Conservation (phyloP, 1,140 invertebrate genomes). For the Archivesica marissinica region DNA sequence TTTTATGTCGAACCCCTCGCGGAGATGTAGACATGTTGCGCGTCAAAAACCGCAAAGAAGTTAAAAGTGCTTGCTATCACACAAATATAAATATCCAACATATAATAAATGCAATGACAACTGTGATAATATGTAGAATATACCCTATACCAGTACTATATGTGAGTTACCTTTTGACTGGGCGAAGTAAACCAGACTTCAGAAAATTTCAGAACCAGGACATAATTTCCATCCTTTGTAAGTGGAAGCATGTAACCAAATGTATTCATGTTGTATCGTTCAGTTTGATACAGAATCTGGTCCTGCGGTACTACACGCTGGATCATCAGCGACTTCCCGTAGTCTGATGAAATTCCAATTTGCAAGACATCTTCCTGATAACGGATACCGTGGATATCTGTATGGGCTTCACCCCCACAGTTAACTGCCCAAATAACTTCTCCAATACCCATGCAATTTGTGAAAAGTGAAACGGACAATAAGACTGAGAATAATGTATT, state of each 20-base stretch:
- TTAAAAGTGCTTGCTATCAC: no score
- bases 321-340: slow-evolving; percentile 82
- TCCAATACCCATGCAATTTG: slow-evolving; percentile 69
- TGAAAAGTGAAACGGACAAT: slow-evolving; percentile 47
- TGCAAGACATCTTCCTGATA: slow-evolving; percentile 79
- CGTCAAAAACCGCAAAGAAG: no score
- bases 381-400: slow-evolving; percentile 81
- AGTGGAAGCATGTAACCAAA: slow-evolving; percentile 84
- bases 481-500: slow-evolving; percentile 37
- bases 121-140: no score
- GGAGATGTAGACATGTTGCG: no score
- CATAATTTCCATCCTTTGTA: slow-evolving; percentile 82
- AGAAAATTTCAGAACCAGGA: slow-evolving; percentile 84
- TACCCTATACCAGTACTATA: no score
- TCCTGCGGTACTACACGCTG: slow-evolving; percentile 82
- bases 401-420: slow-evolving; percentile 82
- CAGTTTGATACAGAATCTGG: slow-evolving; percentile 83
- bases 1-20: no score
- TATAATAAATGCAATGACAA: no score
- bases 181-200: slow-evolving; percentile 84
- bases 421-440: slow-evolving; percentile 83
- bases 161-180: slow-evolving; percentile 82
- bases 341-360: slow-evolving; percentile 81
- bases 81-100: no score
- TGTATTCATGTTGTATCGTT: slow-evolving; percentile 82